Conservation (phyloP, 2,113 vertebrate species). For the Muntiacus muntjak region DNA sequence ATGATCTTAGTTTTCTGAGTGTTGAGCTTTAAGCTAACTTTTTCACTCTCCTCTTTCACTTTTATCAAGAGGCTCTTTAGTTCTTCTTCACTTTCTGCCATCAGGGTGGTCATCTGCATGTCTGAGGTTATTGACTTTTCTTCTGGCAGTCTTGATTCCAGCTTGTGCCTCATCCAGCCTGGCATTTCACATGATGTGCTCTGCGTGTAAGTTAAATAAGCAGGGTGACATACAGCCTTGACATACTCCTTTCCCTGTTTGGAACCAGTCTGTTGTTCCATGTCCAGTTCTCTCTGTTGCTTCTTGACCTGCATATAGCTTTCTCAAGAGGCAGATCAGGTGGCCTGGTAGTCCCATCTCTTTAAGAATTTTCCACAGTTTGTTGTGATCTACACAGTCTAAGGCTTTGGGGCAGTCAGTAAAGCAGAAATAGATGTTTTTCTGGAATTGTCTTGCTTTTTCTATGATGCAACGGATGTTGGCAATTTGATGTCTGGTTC, state of each 20-base stretch:
- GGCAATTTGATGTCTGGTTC: background rate
- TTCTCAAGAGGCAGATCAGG: background rate
- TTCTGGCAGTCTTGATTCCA: background rate
- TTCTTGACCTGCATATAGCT: background rate
- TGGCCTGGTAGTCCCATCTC: background rate
- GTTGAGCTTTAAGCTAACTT: background rate
- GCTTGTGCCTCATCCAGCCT: background rate
- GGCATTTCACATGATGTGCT: background rate
- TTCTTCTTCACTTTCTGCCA: background rate
- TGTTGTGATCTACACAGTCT: background rate
- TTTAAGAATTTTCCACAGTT: background rate
- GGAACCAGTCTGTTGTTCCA: background rate
- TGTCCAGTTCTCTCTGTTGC: background rate
- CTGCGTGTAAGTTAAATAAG: background rate
- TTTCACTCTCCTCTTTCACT: background rate
- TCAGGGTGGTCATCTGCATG: background rate
- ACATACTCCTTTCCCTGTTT: background rate
- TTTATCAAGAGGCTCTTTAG: background rate
- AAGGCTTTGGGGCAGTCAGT: background rate
- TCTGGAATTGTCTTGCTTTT: background rate
- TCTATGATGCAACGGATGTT: fast-evolving
- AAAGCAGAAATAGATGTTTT: background rate
- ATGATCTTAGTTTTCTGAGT: background rate
- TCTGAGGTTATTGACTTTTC: background rate
- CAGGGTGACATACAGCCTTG: background rate